A percentile compares a stretch with the other conserved stretches of the same genome.
phyloP scores from a whole-genome alignment of 2,113 vertebrate genomes.

The Herpetotheres cachinnans region DNA sequence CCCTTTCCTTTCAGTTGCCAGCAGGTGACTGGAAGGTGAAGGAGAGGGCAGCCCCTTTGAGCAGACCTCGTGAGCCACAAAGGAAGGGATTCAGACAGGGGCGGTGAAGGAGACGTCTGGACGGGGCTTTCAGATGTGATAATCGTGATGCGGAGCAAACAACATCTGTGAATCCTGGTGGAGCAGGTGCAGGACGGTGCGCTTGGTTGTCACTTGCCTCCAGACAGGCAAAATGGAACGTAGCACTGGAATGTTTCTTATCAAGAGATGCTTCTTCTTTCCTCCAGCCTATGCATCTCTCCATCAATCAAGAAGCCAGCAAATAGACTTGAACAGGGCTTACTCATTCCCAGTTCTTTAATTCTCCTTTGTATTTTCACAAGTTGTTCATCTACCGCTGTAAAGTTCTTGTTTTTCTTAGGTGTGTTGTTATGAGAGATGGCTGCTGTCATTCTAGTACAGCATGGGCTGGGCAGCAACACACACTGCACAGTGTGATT shows the following conservation, averaged over 20 bases:
- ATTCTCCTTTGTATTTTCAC: background rate
- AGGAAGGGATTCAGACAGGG: accelerated
- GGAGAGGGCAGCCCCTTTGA: background rate
- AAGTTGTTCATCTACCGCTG: background rate
- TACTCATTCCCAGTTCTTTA: background rate
- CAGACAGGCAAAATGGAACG: background rate
- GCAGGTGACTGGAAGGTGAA: background rate
- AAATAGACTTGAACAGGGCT: background rate
- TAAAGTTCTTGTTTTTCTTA: background rate
- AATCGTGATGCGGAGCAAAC: background rate
- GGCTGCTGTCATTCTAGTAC: background rate
- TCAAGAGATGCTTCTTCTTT: background rate
- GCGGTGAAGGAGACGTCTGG: background rate
- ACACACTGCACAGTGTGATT: background rate
- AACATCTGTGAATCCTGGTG: background rate
- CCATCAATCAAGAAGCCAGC: background rate
- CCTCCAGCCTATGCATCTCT: background rate
- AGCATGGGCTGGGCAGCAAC: background rate
- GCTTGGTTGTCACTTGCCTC: background rate
- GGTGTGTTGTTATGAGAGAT: background rate
- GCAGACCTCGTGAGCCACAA: accelerated
- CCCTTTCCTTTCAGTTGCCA: background rate
- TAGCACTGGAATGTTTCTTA: background rate
- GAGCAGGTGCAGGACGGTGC: background rate
- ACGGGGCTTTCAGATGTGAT: background rate